phyloP scores from a whole-genome alignment of 2,797 vertebrate species.

The Mus minutoides region DNA sequence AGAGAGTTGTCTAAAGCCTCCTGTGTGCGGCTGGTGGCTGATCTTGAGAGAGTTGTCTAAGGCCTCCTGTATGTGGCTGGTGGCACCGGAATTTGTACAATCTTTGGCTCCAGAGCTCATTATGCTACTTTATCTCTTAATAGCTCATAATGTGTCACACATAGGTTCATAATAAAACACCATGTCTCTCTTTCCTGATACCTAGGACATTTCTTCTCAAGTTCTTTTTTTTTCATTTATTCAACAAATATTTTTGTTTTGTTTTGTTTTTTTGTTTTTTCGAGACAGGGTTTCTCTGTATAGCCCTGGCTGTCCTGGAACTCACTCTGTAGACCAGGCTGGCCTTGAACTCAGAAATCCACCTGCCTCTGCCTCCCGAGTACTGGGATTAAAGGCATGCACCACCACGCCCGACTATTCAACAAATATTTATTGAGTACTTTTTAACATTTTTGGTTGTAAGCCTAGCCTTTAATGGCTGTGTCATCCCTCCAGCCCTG shows the following conservation, averaged over 20 bases:
- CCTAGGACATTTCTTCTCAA: background rate
- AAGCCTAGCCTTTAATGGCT: background rate
- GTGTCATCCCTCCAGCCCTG: background rate
- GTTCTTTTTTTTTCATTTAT: background rate
- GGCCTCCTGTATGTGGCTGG: background rate
- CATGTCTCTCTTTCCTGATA: background rate
- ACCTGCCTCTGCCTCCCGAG: too few species aligned
- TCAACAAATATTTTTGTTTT: background rate
- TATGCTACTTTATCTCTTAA: background rate
- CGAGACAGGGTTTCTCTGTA: too few species aligned
- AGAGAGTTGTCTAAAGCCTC: slow-evolving; percentile 4
- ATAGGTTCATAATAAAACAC: background rate
- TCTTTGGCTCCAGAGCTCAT: background rate
- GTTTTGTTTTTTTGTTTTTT: too few species aligned
- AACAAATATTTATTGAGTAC: background rate
- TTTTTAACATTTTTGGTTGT: background rate
- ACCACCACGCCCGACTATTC: too few species aligned
- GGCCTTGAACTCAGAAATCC: too few species aligned
- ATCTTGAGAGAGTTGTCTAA: background rate
- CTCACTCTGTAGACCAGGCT: too few species aligned
- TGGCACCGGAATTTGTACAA: slow-evolving; percentile 8
- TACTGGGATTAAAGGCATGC: too few species aligned
- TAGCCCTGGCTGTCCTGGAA: too few species aligned
- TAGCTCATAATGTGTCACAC: background rate
- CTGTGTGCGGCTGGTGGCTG: background rate